A percentile compares a stretch with the other conserved stretches of the same genome.
These are phyloP conservation scores for Andrena cerasifolii DNA, from an alignment of 1,140 invertebrate genomes.

Conservation along the genomic window DNA sequence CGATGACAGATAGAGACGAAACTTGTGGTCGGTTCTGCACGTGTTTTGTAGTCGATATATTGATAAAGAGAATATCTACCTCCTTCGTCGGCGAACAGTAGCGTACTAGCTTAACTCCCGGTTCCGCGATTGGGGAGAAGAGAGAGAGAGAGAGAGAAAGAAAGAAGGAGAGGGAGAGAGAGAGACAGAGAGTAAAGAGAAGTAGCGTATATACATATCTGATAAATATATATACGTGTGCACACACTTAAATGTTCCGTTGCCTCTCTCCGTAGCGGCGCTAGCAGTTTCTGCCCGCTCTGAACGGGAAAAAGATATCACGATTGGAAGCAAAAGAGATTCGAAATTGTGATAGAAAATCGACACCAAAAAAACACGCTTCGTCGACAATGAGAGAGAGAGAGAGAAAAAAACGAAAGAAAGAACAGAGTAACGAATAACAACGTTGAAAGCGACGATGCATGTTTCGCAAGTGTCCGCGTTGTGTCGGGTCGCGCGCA, in stretches of 20 bases:
- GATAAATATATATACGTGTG: conserved; percentile 28
- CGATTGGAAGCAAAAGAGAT: background rate
- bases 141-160: background rate
- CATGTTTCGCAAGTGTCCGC: background rate
- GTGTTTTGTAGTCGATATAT: conserved; percentile 48
- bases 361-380: conserved; percentile 31
- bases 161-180: background rate
- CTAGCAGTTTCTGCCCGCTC: background rate
- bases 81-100: conserved; percentile 38
- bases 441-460: conserved; percentile 12
- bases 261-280: background rate
- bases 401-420: too few relatives aligned
- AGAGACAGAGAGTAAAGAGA: background rate
- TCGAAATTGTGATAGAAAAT: conserved; percentile 22
- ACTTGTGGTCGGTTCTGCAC: conserved; percentile 55
- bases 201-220: conserved; percentile 23
- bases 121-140: conserved; percentile 8
- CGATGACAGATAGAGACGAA: conserved; percentile 16
- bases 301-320: background rate
- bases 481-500: background rate
- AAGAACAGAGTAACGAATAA: background rate
- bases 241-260: conserved; percentile 28
- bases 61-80: conserved; percentile 19
- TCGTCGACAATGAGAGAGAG: conserved; percentile 13
- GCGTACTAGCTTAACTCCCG: conserved; percentile 37